Percentiles rank a stretch among this genome's conserved stretches.
These are phyloP conservation scores for Netelia virgata DNA, from an alignment of 2,888 invertebrate species.

Conservation along the genomic window DNA sequence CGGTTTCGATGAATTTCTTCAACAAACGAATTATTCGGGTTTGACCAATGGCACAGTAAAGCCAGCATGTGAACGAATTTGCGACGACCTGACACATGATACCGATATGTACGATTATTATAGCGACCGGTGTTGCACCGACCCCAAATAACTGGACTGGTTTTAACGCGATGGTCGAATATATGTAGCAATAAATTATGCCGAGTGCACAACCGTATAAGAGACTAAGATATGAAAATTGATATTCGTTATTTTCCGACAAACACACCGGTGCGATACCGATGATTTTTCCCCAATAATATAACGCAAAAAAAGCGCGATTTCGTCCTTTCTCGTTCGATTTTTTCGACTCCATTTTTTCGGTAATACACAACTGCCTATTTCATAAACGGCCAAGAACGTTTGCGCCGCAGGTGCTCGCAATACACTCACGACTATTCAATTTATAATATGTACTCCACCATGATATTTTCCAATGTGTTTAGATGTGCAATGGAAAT, in stretches of 20 bases:
- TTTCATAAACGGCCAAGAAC: background rate
- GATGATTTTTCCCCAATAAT: slow-evolving; percentile 43
- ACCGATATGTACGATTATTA: background rate
- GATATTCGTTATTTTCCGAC: slow-evolving; percentile 1
- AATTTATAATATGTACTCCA: background rate
- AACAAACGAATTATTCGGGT: slow-evolving; percentile 9
- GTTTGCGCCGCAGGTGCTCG: background rate
- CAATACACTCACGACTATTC: background rate
- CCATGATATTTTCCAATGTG: too few relatives aligned
- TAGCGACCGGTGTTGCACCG: background rate
- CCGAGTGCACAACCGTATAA: slow-evolving; percentile 17
- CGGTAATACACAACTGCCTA: background rate
- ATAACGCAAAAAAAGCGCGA: slow-evolving; percentile 2
- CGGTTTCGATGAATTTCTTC: background rate
- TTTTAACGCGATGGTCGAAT: background rate
- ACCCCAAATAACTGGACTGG: too few relatives aligned
- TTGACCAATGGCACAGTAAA: slow-evolving; percentile 27
- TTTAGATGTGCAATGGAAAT: too few relatives aligned
- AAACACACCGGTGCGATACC: slow-evolving; percentile 28
- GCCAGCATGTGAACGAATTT: background rate
- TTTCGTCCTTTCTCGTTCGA: background rate
- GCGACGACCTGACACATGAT: background rate
- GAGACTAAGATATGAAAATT: slow-evolving; percentile 30
- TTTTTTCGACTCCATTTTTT: slow-evolving; percentile 24
- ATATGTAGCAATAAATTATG: background rate